Evolutionary conservation across 2,797 vertebrate genomes (phyloP), one percentile per base, ranked within the genome.

Genomic region (Nannoperca australis): DNA sequence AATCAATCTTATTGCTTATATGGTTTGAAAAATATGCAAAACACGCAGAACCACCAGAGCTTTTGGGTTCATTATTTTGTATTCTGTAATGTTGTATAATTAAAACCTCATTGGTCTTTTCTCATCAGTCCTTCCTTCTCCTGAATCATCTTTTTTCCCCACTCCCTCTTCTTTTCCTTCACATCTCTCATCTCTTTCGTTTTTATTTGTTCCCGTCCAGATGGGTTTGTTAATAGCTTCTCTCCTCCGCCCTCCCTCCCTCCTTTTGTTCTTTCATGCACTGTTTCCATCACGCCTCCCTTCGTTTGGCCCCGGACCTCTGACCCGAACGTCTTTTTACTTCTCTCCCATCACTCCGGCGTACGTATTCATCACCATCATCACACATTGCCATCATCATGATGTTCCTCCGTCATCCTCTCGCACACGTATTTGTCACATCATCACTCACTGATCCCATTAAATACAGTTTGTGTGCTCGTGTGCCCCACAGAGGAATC

Each of bases 141-240:
- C 13, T 12, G 10, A 5, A 24, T 6, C 70, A 38, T n/a, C 6
- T 45, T 45, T 32, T 40, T 45, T 58, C 38, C 17, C 44, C 2
- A 2, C 44, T 45, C 18, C 27, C 1, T 0, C 5, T 34, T 71
- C 40, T 59, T 56, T 51, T 38, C 56, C 13, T 42, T 14, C 50
- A 13, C 9, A 0, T 76, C 78, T 67, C 50, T 82, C 76, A 61
- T 80, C 58, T 54, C 30, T 11, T 22, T 36, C 34, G 38, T n/a
- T 44, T 61, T 30, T 24, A 66, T 73, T 73, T 56, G 20, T 70
- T 78, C 53, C 27, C 8, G 12, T 34, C 54, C 72, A 59, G 50
- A 51, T 76, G 71, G 20, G 11, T 64, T 63, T 54, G 17, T 13
- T 64, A n/a, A 59, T 6, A 10, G 2, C 72, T 20, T 51, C 67